phyloP scores from a whole-genome alignment of 1,140 invertebrate species.

The Mesaphorura yosii region DNA sequence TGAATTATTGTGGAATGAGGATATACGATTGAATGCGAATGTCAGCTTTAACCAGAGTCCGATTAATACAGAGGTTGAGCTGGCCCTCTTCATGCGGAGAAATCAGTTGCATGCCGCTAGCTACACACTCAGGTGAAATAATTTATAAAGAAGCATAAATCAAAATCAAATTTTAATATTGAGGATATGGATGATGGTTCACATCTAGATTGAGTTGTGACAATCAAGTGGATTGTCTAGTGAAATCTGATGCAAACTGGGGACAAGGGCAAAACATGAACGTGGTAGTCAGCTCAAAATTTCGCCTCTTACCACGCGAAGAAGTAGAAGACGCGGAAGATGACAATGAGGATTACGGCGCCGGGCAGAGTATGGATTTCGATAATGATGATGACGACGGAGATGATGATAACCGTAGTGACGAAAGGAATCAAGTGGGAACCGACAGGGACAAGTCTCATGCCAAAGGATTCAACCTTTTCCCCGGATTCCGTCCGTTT shows the following conservation, averaged over 20 bases:
- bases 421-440: conserved; percentile 6
- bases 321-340: neutral
- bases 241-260: conserved; percentile 24
- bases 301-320: neutral
- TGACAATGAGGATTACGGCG: neutral
- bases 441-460: neutral
- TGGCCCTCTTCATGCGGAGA: no score
- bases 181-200: no score
- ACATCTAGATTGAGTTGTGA: conserved; percentile 11
- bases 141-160: neutral
- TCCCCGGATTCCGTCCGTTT: neutral
- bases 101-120: no score
- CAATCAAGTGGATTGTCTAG: conserved; percentile 8
- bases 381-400: conserved; percentile 9
- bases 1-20: no score
- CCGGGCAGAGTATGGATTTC: neutral
- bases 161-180: neutral
- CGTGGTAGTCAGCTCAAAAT: conserved; percentile 8
- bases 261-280: conserved; percentile 1
- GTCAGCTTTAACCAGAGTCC: no score
- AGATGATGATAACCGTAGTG: conserved; percentile 8
- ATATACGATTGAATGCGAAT: no score
- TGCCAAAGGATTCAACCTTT: neutral
- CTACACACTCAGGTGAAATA: no score
- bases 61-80: no score